Evolutionary conservation across 2,888 invertebrate genomes (phyloP), one percentile per base, ranked within the genome.

Genomic region (Plebejus melissa): DNA sequence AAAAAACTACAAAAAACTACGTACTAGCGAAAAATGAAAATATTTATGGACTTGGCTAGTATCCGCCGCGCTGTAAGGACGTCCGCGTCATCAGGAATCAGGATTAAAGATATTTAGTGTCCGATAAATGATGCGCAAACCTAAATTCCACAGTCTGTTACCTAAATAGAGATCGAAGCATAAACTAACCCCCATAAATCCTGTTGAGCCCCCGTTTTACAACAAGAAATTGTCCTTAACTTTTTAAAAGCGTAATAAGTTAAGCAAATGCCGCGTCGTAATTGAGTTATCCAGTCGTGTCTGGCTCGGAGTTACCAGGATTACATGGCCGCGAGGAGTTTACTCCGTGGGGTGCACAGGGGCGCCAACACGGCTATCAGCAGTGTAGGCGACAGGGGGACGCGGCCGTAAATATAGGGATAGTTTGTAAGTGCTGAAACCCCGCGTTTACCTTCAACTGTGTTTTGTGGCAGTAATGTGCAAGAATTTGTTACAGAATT

Each of bases 181-280:
- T 54, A 5, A 60, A 60, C 60, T 60, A 58, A 28, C 28, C 60
- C 0, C 1, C 13, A 65, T 36, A 22, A 36, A 13, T 65, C 36
- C 32, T 5, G 13, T 60, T 11, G 65, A 65, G 6, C 7, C 2
- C 58, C 5, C 22, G 22, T 5, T 13, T 32, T 16, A 1, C 65
- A 36, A 6, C 65, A 13, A 65, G 65, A 65, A 60, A 60, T 36
- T 65, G 65, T 28, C 16, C 13, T 50, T 50, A 72, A 72, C 46
- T 72, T 72, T 72, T 72, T 50, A 72, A 72, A 50, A 72, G 71
- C 71, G 50, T 71, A 41, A 46, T 46, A 71, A 54, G 32, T 54
- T 28, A 46, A 72, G 46, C 72, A 72, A 72, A 72, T 32, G 72
- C 72, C 50, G 72, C 54, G 54, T 71, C 72, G 28, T 72, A 72